A percentile compares a stretch with the other conserved stretches of the same genome.
These are phyloP conservation scores for Mechanitis messenoides DNA, from an alignment of 2,888 invertebrate genomes.

Conservation along the genomic window DNA sequence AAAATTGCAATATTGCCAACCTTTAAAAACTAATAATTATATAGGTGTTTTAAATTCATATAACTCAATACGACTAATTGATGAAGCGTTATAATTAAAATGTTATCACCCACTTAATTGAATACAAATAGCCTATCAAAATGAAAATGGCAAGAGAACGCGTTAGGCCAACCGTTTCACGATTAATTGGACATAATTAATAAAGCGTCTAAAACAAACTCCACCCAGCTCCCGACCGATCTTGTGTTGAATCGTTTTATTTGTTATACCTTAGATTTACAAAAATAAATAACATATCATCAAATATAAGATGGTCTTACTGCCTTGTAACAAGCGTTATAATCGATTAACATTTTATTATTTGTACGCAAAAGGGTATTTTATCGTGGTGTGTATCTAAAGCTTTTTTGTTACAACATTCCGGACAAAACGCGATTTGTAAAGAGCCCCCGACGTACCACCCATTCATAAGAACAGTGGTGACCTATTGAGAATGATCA, in stretches of 20 bases:
- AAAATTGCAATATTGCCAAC: too few relatives aligned
- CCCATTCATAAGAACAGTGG: slow-evolving; percentile 75
- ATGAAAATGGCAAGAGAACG: slow-evolving; percentile 53
- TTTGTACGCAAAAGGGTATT: slow-evolving; percentile 41
- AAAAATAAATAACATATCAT: slow-evolving; percentile 19
- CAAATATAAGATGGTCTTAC: slow-evolving; percentile 23
- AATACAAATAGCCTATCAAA: slow-evolving; percentile 47
- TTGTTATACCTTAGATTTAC: slow-evolving; percentile 41
- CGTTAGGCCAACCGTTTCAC: slow-evolving; percentile 57
- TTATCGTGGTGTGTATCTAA: slow-evolving; percentile 70
- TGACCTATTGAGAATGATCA: slow-evolving; percentile 72
- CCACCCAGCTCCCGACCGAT: slow-evolving; percentile 63
- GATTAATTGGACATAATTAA: slow-evolving; percentile 76
- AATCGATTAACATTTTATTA: slow-evolving; percentile 25
- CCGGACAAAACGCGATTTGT: slow-evolving; percentile 75
- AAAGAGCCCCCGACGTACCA: slow-evolving; percentile 74
- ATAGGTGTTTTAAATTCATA: too few relatives aligned
- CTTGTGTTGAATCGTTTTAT: slow-evolving; percentile 64
- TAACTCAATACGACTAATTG: not conserved
- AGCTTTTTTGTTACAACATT: slow-evolving; percentile 74
- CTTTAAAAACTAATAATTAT: too few relatives aligned
- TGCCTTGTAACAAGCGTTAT: slow-evolving; percentile 36
- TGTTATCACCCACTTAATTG: slow-evolving; percentile 34
- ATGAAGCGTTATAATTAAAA: slow-evolving; percentile 27
- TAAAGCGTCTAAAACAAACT: slow-evolving; percentile 71